Evolutionary conservation across 2,888 invertebrate genomes (phyloP).

Genomic region (Furcula furcula): DNA sequence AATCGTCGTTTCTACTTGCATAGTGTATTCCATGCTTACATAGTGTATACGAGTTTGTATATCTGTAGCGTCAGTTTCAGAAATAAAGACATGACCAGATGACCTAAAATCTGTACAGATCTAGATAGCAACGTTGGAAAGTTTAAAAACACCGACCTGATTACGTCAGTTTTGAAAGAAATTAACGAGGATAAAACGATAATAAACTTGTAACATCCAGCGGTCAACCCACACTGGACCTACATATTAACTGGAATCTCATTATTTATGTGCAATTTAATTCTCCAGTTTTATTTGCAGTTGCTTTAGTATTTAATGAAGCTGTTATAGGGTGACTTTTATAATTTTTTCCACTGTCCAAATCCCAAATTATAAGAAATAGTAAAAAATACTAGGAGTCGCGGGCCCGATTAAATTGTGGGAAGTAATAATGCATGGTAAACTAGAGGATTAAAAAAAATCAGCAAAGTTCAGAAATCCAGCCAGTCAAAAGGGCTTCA

Average conservation of each 20-base stretch:
- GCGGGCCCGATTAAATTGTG: too few species aligned
- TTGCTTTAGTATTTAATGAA: neutral
- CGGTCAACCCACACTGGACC: constrained; percentile 12
- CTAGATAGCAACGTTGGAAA: constrained; percentile 1
- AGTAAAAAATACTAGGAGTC: too few species aligned
- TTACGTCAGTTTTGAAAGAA: constrained; percentile 11
- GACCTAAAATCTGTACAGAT: neutral
- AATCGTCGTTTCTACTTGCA: too few species aligned
- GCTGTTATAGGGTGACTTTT: too few species aligned
- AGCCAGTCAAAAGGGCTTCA: constrained; percentile 27
- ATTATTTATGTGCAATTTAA: constrained; percentile 14
- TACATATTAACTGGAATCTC: constrained; percentile 14
- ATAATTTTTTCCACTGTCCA: too few species aligned
- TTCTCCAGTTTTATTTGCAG: constrained; percentile 10
- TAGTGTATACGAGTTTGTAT: too few species aligned
- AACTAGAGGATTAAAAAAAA: too few species aligned
- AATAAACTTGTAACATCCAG: constrained; percentile 13
- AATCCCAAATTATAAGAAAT: too few species aligned
- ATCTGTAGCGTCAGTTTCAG: neutral
- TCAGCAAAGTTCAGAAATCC: neutral
- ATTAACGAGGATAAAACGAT: constrained; percentile 13
- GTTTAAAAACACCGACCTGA: constrained; percentile 10
- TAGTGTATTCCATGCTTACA: too few species aligned
- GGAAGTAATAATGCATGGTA: too few species aligned
- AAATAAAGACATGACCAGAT: constrained; percentile 1